A percentile compares a stretch with the other conserved stretches of the same genome.
phyloP scores from a whole-genome alignment of 37 sponge, comb jelly and placozoan species.

The Diacarnus erythraeanus region DNA sequence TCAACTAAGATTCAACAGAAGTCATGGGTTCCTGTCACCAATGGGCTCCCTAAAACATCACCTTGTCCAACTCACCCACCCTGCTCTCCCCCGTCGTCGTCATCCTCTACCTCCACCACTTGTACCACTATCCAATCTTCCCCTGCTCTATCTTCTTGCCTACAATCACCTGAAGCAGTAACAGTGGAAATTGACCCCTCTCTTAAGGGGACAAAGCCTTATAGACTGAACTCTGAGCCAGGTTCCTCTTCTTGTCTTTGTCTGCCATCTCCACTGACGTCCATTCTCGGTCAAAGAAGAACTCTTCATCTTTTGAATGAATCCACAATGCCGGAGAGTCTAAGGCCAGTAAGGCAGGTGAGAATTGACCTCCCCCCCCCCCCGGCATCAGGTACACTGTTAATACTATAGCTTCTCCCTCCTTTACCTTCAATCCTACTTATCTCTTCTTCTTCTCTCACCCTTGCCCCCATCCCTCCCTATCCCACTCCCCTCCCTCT shows the following conservation, averaged over 20 bases:
- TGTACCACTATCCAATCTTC: not conserved
- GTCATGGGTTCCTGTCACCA: not conserved
- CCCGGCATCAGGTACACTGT: not conserved
- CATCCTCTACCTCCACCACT: not conserved
- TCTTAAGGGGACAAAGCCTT: not conserved
- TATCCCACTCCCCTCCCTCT: not conserved
- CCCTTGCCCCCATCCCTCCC: not conserved
- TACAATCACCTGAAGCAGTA: not conserved
- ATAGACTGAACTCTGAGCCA: too few relatives aligned
- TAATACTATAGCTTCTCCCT: not conserved
- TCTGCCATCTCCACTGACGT: conserved; percentile 9
- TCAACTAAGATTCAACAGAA: not conserved
- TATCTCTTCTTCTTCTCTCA: not conserved
- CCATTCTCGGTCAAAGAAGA: conserved; percentile 6
- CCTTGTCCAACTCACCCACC: not conserved
- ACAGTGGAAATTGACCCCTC: conserved; percentile 25
- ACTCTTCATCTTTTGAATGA: conserved; percentile 3
- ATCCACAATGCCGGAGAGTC: not conserved
- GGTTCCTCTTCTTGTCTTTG: not conserved
- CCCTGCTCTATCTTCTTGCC: not conserved
- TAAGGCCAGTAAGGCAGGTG: conserved; percentile 12
- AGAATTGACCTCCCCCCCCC: not conserved
- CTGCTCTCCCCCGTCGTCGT: not conserved
- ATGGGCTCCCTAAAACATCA: not conserved
- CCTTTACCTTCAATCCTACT: too few relatives aligned